Conservation (phyloP, 2,888 invertebrate species). For the Himalopsyche anomala region DNA sequence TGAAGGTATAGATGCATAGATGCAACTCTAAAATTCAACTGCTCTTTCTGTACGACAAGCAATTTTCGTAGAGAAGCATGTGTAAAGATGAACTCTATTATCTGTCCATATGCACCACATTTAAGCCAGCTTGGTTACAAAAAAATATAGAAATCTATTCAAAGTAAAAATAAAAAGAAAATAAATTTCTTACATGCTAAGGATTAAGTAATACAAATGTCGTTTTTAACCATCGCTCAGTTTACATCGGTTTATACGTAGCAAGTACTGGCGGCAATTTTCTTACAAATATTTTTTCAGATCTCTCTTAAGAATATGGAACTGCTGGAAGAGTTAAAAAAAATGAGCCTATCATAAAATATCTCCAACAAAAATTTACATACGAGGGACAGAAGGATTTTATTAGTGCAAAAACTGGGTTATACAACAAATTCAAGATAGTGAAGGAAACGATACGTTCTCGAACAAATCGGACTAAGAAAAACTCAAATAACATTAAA, state of each 20-base stretch:
- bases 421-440: neutral
- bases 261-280: neutral
- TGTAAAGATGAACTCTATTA: no score
- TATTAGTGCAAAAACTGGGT: conserved; percentile 44
- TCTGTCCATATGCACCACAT: no score
- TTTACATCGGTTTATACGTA: neutral
- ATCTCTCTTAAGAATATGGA: conserved; percentile 1
- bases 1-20: no score
- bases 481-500: neutral
- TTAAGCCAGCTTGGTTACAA: no score
- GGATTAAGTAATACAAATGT: no score
- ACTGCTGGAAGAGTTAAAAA: neutral
- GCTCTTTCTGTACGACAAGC: no score
- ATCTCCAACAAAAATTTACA: conserved; percentile 47
- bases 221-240: conserved; percentile 9
- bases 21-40: no score
- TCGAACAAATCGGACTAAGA: conserved; percentile 20
- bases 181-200: no score
- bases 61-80: no score
- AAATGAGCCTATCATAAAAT: neutral
- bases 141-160: no score
- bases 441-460: neutral
- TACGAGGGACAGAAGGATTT: conserved; percentile 29
- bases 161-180: no score
- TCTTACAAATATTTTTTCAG: conserved; percentile 17